Base-by-base conservation (phyloP, 1,140 invertebrate species). In the Drepana arcuata region DNA sequence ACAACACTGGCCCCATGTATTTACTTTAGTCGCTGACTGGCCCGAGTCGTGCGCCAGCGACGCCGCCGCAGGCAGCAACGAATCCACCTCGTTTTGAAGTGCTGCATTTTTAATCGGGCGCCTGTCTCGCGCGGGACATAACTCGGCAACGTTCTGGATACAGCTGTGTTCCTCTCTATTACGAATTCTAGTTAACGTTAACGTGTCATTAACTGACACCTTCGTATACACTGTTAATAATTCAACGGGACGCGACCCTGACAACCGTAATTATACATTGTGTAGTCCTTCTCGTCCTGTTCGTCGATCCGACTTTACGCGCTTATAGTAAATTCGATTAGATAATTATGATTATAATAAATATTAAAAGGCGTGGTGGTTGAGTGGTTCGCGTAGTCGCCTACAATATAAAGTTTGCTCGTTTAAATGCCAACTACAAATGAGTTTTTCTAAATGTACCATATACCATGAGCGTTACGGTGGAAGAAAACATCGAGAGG, bases 61-160 rank as follows among this genome's bases (percentile, higher is more conserved):
- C 77, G 62, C 41, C 53, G 36, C 31, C 66, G 61, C 37, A 57
- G n/a, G n/a, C n/a, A n/a, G 44, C 34, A 68, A 57, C 59, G 66
- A 68, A 63, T 67, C 53, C 56, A 69, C 48, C 54, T 78, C 72
- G 71, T 79, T 79, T 72, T 69, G 60, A 75, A 79, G 59, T 64
- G 54, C 46, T 82, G 74, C 67, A 82, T 82, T 78, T 82, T 82
- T 82, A 79, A 82, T 74, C 63, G 59, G 46, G 54, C 59, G 54
- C 56, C 70, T 63, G 74, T 75, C 77, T 81, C 77, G 64, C 65
- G 77, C 69, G 77, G 74, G 68, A 79, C 72, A 81, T 81, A 78
- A 81, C 69, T 75, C 72, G 62, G 63, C 66, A 64, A 63, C 61
- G 66, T 57, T 71, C 63, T 43, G 65, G 55, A 64, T 71, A 72